phyloP scores from a whole-genome alignment of 2,888 invertebrate genomes.

The Drepana falcataria region DNA sequence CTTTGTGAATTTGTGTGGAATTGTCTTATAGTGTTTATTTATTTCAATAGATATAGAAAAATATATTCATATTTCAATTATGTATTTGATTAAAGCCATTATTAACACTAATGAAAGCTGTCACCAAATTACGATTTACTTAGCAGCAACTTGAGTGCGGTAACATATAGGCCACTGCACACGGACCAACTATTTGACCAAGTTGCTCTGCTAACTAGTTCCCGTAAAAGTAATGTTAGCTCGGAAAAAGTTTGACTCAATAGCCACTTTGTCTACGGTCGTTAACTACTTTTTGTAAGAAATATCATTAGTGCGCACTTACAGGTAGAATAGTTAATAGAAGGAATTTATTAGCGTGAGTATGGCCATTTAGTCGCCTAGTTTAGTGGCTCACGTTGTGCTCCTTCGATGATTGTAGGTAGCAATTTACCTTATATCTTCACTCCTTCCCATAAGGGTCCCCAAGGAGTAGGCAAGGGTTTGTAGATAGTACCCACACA shows the following conservation, averaged over 20 bases:
- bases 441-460: too few relatives aligned
- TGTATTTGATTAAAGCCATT: too few relatives aligned
- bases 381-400: not conserved
- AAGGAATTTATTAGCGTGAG: not conserved
- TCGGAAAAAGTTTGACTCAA: slow-evolving; percentile 25
- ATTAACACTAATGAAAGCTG: too few relatives aligned
- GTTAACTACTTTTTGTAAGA: slow-evolving; percentile 20
- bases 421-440: too few relatives aligned
- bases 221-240: slow-evolving; percentile 15
- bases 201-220: slow-evolving; percentile 10
- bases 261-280: slow-evolving; percentile 16
- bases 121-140: not conserved
- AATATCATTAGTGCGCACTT: slow-evolving; percentile 17
- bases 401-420: slow-evolving; percentile 10
- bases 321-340: not conserved
- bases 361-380: not conserved
- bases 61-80: too few relatives aligned
- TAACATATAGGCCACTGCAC: not conserved
- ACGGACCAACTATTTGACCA: slow-evolving; percentile 4
- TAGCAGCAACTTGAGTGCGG: not conserved
- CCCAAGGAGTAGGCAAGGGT: too few relatives aligned
- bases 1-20: too few relatives aligned
- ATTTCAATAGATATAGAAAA: too few relatives aligned
- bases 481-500: too few relatives aligned
- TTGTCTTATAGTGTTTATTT: too few relatives aligned